Percentiles rank a stretch among this genome's conserved stretches.
These are phyloP conservation scores for Drosophila nr. medialis DNA, from an alignment of 2,888 invertebrate species.

Conservation along the genomic window DNA sequence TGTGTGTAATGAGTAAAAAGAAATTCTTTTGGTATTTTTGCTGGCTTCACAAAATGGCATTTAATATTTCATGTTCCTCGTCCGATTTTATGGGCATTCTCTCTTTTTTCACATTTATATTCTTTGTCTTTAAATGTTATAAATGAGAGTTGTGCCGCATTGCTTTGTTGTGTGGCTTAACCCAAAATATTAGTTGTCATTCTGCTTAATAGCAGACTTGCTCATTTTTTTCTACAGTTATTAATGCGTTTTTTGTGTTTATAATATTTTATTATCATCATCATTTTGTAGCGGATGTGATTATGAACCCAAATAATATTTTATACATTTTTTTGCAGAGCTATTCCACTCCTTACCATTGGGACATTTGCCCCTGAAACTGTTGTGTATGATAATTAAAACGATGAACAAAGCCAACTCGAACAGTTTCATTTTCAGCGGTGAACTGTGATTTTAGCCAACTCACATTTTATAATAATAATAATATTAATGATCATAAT, in stretches of 20 bases:
- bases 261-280: constrained; percentile 38
- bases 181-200: constrained; percentile 63
- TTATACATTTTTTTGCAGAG: constrained; percentile 37
- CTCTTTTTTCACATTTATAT: constrained; percentile 13
- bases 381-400: constrained; percentile 5
- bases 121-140: constrained; percentile 53
- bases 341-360: constrained; percentile 44
- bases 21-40: constrained; percentile 22
- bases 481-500: background rate
- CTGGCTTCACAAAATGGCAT: constrained; percentile 45
- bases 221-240: constrained; percentile 45
- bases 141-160: constrained; percentile 47
- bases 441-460: background rate
- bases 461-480: background rate
- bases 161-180: constrained; percentile 33
- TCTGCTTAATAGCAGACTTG: constrained; percentile 59
- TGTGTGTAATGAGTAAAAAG: constrained; percentile 1
- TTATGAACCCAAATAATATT: constrained; percentile 51
- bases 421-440: constrained; percentile 29
- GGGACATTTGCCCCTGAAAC: constrained; percentile 21
- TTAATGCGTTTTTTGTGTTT: constrained; percentile 60
- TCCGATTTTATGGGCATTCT: constrained; percentile 33
- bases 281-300: constrained; percentile 21
- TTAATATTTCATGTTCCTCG: constrained; percentile 58
- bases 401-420: constrained; percentile 20